Conservation (phyloP, 2,113 vertebrate species). For the Dipodomys spectabilis region DNA sequence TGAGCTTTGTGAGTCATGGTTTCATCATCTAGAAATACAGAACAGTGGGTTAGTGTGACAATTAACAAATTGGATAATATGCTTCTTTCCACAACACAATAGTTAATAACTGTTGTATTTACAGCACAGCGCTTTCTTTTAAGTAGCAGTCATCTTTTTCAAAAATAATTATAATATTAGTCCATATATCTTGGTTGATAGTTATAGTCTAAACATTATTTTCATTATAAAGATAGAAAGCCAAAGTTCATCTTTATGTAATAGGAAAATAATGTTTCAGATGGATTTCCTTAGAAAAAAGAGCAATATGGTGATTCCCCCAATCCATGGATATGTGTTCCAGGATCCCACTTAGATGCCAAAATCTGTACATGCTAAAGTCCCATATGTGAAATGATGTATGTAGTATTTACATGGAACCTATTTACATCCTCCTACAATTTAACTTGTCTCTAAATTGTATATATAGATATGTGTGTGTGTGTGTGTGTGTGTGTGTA, state of each 20-base stretch:
- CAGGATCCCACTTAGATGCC: not conserved
- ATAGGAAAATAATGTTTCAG: not conserved
- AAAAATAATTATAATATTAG: not conserved
- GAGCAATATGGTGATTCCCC: too few relatives aligned
- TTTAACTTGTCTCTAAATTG: not conserved
- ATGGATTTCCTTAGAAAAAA: not conserved
- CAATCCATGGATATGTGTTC: too few relatives aligned
- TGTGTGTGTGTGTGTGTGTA: too few relatives aligned
- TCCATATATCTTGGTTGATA: not conserved
- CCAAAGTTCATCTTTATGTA: not conserved
- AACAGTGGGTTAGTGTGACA: not conserved
- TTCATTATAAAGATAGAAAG: not conserved
- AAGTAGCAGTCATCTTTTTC: not conserved
- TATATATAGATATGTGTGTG: too few relatives aligned
- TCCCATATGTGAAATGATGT: not conserved
- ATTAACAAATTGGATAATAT: not conserved
- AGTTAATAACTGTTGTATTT: not conserved
- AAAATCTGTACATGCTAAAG: not conserved
- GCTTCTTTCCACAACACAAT: not conserved
- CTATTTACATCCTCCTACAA: not conserved
- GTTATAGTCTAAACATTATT: not conserved
- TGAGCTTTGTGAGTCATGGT: not conserved
- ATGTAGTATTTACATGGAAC: too few relatives aligned
- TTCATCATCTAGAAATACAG: not conserved
- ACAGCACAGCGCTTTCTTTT: not conserved